A percentile compares a stretch with the other conserved stretches of the same genome.
Conservation (phyloP, 2,113 vertebrate species). For the Gymnogyps californianus region DNA sequence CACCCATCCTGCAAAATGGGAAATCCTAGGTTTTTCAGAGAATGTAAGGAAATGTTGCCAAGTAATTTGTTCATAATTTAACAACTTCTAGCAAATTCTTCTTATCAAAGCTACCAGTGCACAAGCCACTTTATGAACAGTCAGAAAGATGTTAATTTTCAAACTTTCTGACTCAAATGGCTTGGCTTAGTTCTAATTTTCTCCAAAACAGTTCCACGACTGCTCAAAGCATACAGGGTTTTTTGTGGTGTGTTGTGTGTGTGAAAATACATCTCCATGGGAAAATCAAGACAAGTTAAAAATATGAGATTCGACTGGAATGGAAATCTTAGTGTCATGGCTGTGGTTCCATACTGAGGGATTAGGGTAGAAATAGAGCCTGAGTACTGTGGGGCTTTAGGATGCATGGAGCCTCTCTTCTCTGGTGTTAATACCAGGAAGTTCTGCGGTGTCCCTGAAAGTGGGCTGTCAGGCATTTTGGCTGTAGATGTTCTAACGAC, state of each 20-base stretch:
- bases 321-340: background rate
- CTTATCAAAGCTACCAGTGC: background rate
- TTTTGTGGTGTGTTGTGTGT: background rate
- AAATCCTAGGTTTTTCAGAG: background rate
- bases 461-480: background rate
- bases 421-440: background rate
- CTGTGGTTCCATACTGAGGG: background rate
- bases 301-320: background rate
- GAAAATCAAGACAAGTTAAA: background rate
- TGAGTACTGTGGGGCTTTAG: background rate
- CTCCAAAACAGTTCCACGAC: background rate
- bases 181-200: background rate
- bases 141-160: background rate
- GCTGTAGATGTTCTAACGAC: background rate
- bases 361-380: background rate
- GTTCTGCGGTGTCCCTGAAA: background rate
- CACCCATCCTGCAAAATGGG: background rate
- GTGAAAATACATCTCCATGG: background rate
- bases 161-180: background rate
- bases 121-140: background rate
- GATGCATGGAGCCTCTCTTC: background rate
- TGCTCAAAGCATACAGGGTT: background rate
- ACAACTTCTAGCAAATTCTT: background rate
- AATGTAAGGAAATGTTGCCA: background rate
- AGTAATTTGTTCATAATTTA: background rate